Evolutionary conservation across 2,113 vertebrate species (phyloP), one percentile per base, ranked within the genome.

Genomic region (Murina feae): DNA sequence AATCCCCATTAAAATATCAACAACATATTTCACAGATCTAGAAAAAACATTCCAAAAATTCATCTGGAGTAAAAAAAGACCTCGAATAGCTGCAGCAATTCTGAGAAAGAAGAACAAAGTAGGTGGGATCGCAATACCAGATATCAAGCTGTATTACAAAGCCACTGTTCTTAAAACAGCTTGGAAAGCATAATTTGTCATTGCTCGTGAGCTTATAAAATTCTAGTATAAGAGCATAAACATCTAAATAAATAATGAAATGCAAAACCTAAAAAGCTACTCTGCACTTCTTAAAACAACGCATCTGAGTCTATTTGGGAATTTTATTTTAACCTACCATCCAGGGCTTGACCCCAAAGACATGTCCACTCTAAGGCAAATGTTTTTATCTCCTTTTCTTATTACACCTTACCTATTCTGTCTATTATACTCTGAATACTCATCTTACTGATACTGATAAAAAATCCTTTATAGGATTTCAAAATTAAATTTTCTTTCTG

Each of bases 261-360:
- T 49, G 1, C 66, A 86, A 89, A 86, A 81, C 78, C 44, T 49
- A 39, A 86, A 86, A 86, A 88, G 37, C 37, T 74, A 51, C 47
- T 89, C 83, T 87, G 12, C 53, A 90, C 28, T 53, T 96, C 35
- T 60, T 81, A 92, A 16, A 75, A 75, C 35, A 25, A 90, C 93
- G 4, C 20, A 35, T 6, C 1, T 1, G 12, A 12, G 6, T 84
- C 65, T 85, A 84, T 42, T 89, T 10, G 78, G 63, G 44, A 37
- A 30, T 53, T 71, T 83, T 42, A 68, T 95, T 84, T 91, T 69
- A 53, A 69, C 60, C 42, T 85, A 13, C 28, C 11, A 47, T 37
- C n/a, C 42, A 79, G n/a, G 23, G 14, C 6, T 60, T 63, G 35
- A 37, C 66, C 2, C 12, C 79, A 51, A 21, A 39, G 21, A 30